A percentile compares a stretch with the other conserved stretches of the same genome.
Conservation (phyloP, 2,888 invertebrate genomes). For the Pristionchus exspectatus region DNA sequence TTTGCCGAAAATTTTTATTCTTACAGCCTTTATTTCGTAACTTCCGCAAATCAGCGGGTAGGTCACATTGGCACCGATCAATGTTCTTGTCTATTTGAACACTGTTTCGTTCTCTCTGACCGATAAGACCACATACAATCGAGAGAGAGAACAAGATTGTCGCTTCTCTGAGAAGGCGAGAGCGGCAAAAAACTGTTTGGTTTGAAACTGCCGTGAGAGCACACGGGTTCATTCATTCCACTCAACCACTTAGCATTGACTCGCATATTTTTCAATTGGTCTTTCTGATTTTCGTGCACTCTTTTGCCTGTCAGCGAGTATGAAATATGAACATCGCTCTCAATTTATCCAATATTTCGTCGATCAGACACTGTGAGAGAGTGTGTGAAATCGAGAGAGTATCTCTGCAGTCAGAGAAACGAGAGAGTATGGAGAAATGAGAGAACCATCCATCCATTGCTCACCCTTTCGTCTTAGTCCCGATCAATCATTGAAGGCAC, state of each 20-base stretch:
- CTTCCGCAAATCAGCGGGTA: neutral
- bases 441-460: conserved; percentile 58
- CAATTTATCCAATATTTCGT: neutral
- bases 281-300: neutral
- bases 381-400: too few species aligned
- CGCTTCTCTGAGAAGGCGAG: neutral
- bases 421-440: conserved; percentile 30
- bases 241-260: conserved; percentile 28
- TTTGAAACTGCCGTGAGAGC: neutral
- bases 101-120: neutral
- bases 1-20: too few species aligned
- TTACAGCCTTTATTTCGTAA: too few species aligned
- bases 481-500: conserved; percentile 59
- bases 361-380: too few species aligned
- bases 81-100: neutral
- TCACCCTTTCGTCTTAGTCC: conserved; percentile 58
- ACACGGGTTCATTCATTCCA: neutral
- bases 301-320: neutral
- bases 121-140: neutral
- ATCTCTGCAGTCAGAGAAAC: too few species aligned
- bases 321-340: neutral
- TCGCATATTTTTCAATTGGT: neutral
- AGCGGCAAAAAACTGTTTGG: conserved; percentile 35
- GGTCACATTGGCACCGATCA: neutral
- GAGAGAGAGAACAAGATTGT: neutral